Evolutionary conservation across 2,797 vertebrate species (phyloP), one percentile per base, ranked within the genome.

Genomic region (Chelmon rostratus): DNA sequence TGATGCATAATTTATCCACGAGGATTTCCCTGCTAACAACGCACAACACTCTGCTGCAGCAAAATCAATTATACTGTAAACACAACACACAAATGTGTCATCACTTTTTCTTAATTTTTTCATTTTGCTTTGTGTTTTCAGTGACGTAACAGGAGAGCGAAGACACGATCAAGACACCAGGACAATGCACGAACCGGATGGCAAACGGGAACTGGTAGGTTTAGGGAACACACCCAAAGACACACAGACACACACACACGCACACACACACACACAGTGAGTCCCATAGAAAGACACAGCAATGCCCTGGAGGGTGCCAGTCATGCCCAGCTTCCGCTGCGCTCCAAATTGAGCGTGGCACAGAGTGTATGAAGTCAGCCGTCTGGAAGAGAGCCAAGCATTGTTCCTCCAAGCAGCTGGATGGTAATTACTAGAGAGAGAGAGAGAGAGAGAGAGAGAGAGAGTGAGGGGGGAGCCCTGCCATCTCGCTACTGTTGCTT

Each of bases 351-450:
- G 91, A 93, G 91, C 82, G 83, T 92, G 92, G 92, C 92, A 90
- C 90, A 88, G 89, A 90, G 91, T 88, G 87, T 92, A 91, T 92
- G 87, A 93, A 93, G 90, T 93, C 92, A 91, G 90, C 82, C 82
- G 84, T 67, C 84, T 93, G 92, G 92, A 91, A 88, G 90, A 92
- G 85, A 84, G 91, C 91, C 92, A 92, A 81, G 85, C 88, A 89
- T 94, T 93, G 92, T 94, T 91, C 91, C 89, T 83, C 71, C 54
- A 52, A 91, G 91, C 92, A 93, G 92, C 91, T 93, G 93, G 92
- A 92, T 87, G 86, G 87, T 91, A 90, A 92, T 91, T 93, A 90
- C 89, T 76, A 61, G 76, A 81, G 66, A 87, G 82, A 73, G 42
- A 66, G 64, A 58, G 38, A 19, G 62, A 8, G 16, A 65, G 25